Evolutionary conservation across 2,888 invertebrate genomes (phyloP).

Genomic region (Harpalus rubripes): DNA sequence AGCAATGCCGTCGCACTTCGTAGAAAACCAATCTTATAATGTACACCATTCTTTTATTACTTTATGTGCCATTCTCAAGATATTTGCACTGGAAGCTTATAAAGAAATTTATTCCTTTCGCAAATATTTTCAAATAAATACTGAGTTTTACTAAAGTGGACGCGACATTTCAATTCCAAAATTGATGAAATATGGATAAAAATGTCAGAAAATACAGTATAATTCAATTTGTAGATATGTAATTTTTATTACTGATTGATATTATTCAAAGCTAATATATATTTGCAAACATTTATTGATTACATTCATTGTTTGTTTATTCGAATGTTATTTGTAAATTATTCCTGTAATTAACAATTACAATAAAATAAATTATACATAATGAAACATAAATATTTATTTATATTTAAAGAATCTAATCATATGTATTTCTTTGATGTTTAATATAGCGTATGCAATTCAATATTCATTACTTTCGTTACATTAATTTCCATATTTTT

Average conservation of each 20-base stretch:
- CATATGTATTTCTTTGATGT: not conserved
- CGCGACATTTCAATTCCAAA: not conserved
- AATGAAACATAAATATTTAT: not conserved
- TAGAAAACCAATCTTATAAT: slow-evolving; percentile 16
- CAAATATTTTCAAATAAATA: not conserved
- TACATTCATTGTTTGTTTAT: not conserved
- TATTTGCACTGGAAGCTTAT: slow-evolving; percentile 10
- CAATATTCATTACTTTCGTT: not conserved
- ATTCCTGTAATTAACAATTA: not conserved
- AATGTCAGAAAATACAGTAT: not conserved
- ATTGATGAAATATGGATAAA: not conserved
- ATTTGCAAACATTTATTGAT: not conserved
- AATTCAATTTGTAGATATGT: not conserved
- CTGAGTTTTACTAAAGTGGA: not conserved
- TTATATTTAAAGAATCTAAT: not conserved
- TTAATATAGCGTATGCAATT: not conserved
- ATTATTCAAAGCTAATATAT: not conserved
- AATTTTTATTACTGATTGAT: not conserved
- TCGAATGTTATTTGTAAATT: not conserved
- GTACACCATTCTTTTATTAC: slow-evolving; percentile 10
- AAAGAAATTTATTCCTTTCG: not conserved
- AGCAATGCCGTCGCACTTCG: not conserved
- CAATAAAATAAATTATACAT: not conserved
- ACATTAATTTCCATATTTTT: not conserved
- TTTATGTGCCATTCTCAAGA: slow-evolving; percentile 17